These are phyloP conservation scores for Trematomus bernacchii DNA, from an alignment of 2,797 vertebrate species.

Conservation along the genomic window DNA sequence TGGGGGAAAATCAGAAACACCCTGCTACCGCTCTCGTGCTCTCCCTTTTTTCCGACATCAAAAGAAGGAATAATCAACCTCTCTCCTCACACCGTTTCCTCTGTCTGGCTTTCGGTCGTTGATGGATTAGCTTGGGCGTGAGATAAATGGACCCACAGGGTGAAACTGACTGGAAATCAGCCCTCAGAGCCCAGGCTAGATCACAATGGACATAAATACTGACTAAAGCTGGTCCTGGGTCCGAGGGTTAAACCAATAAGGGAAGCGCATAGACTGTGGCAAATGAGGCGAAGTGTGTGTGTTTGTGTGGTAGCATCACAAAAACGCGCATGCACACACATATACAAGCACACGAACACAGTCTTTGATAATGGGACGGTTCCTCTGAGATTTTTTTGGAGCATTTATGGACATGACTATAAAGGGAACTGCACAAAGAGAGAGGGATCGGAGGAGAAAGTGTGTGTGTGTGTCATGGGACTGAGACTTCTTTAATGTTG, in stretches of 20 bases:
- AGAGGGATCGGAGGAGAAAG: constrained; percentile 40
- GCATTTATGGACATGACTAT: constrained; percentile 63
- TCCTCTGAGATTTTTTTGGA: constrained; percentile 60
- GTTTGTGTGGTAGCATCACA: constrained; percentile 70
- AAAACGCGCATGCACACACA: constrained; percentile 38
- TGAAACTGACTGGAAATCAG: constrained; percentile 75
- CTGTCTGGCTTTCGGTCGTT: constrained; percentile 69
- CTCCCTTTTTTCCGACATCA: constrained; percentile 72
- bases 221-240: constrained; percentile 75
- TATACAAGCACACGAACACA: constrained; percentile 48
- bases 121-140: constrained; percentile 75
- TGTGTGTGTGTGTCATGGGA: constrained; percentile 69
- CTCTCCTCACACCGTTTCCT: constrained; percentile 72
- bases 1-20: constrained; percentile 68
- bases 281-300: constrained; percentile 56
- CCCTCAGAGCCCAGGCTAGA: constrained; percentile 62
- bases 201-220: constrained; percentile 66
- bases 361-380: constrained; percentile 60
- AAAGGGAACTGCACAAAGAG: constrained; percentile 59
- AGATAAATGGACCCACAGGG: constrained; percentile 76
- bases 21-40: constrained; percentile 67
- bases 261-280: constrained; percentile 66
- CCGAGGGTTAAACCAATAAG: constrained; percentile 68
- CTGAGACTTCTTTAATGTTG: constrained; percentile 73
- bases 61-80: constrained; percentile 63